These are phyloP conservation scores for Amphiura filiformis DNA, from an alignment of 35 echinoderm and acorn worm species.

Conservation along the genomic window DNA sequence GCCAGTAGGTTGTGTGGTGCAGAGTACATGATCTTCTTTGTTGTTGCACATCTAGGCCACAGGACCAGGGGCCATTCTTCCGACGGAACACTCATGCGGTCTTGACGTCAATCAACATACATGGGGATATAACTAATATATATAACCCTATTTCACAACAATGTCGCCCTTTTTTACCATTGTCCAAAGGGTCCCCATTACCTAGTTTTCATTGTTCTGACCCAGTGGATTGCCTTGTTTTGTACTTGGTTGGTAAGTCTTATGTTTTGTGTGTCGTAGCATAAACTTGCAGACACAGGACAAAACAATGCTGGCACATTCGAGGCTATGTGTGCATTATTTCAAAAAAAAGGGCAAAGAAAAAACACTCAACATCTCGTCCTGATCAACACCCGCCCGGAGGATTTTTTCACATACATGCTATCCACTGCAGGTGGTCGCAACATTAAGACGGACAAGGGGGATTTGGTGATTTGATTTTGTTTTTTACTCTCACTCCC, in stretches of 20 bases:
- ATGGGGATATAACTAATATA: constrained; percentile 7
- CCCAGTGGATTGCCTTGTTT: background rate
- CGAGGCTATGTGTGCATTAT: background rate
- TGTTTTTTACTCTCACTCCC: background rate
- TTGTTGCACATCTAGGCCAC: constrained; percentile 3
- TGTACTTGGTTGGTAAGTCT: no score
- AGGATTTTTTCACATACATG: constrained; percentile 8
- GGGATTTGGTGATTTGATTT: constrained; percentile 11
- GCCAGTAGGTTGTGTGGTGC: background rate
- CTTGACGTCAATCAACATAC: background rate
- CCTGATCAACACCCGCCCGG: background rate
- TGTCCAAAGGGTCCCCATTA: constrained; percentile 5
- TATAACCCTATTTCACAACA: constrained; percentile 9
- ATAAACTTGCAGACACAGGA: background rate
- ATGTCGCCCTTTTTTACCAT: constrained; percentile 9
- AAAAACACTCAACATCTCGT: background rate
- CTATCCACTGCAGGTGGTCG: background rate
- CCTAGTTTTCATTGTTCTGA: background rate
- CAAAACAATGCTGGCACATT: background rate
- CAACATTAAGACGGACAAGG: constrained; percentile 11
- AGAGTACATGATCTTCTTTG: constrained; percentile 1
- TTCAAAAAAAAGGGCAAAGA: background rate
- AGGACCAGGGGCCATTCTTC: background rate
- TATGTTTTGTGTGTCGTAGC: background rate
- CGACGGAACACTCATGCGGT: background rate